phyloP scores from a whole-genome alignment of 2,888 invertebrate species.

The Xylocampa areola region DNA sequence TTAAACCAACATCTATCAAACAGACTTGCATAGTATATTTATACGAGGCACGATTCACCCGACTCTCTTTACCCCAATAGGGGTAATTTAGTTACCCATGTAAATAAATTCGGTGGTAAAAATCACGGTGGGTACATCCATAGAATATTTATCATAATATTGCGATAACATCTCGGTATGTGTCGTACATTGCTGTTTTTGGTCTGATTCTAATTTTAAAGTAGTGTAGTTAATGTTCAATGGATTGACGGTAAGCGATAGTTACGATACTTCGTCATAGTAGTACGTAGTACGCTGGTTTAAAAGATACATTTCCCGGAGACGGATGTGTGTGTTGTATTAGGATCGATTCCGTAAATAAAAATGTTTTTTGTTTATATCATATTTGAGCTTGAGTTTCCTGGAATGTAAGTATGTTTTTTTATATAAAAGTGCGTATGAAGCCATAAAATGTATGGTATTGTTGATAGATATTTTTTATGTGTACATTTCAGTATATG shows the following conservation, averaged over 20 bases:
- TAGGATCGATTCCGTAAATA: conserved; percentile 62
- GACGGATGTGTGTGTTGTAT: conserved; percentile 57
- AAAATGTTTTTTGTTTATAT: conserved; percentile 60
- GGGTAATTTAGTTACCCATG: conserved; percentile 74
- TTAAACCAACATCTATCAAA: conserved; percentile 56
- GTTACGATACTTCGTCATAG: not conserved
- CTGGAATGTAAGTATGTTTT: conserved; percentile 7
- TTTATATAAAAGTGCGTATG: conserved; percentile 1
- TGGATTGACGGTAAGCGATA: not conserved
- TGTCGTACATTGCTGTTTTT: conserved; percentile 39
- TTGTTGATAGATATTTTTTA: too few species aligned
- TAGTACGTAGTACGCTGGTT: conserved; percentile 26
- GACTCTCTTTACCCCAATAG: conserved; percentile 62
- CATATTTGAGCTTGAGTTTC: conserved; percentile 33
- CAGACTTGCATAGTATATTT: conserved; percentile 53
- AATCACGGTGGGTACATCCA: conserved; percentile 66
- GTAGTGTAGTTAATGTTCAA: not conserved
- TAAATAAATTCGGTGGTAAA: conserved; percentile 73
- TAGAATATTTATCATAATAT: conserved; percentile 58
- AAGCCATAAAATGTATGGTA: conserved; percentile 1
- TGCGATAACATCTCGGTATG: conserved; percentile 12
- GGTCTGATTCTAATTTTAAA: not conserved
- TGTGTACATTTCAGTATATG: too few species aligned
- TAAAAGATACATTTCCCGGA: conserved; percentile 59
- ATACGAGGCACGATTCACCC: conserved; percentile 45